Evolutionary conservation across 2,113 vertebrate species (phyloP).

Genomic region (Ctenomys sociabilis): DNA sequence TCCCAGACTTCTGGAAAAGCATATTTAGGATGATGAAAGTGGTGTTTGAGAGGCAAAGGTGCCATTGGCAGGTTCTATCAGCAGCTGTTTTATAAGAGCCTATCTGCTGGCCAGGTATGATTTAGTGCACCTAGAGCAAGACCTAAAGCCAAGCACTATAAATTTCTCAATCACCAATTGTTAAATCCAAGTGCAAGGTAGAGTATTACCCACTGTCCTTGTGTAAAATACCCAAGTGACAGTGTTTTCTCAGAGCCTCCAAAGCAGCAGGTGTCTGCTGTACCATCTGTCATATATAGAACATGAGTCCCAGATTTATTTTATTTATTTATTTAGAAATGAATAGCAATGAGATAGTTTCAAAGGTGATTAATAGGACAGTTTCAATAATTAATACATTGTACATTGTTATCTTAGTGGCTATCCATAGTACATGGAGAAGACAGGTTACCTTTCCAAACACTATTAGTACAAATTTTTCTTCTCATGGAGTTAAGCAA

Average conservation of each 20-base stretch:
- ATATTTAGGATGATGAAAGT: not conserved
- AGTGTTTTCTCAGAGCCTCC: not conserved
- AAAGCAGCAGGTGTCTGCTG: not conserved
- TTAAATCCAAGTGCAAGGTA: not conserved
- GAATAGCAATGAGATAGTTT: no score
- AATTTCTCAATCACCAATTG: not conserved
- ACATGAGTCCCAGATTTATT: no score
- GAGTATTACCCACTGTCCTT: not conserved
- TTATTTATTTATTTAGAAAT: no score
- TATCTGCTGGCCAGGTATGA: not conserved
- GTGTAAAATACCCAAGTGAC: not conserved
- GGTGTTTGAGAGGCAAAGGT: not conserved
- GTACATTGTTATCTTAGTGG: no score
- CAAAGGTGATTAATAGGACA: no score
- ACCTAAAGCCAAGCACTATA: conserved; percentile 6
- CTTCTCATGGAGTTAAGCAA: no score
- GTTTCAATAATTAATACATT: no score
- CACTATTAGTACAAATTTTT: no score
- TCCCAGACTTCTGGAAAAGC: not conserved
- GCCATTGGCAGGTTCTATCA: not conserved
- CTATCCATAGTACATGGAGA: no score
- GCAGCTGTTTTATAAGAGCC: not conserved
- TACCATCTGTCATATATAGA: no score
- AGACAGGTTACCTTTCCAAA: no score
- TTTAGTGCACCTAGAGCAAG: conserved; percentile 10